These are phyloP conservation scores for Chauna torquata DNA, from an alignment of 2,113 vertebrate genomes.

Conservation along the genomic window DNA sequence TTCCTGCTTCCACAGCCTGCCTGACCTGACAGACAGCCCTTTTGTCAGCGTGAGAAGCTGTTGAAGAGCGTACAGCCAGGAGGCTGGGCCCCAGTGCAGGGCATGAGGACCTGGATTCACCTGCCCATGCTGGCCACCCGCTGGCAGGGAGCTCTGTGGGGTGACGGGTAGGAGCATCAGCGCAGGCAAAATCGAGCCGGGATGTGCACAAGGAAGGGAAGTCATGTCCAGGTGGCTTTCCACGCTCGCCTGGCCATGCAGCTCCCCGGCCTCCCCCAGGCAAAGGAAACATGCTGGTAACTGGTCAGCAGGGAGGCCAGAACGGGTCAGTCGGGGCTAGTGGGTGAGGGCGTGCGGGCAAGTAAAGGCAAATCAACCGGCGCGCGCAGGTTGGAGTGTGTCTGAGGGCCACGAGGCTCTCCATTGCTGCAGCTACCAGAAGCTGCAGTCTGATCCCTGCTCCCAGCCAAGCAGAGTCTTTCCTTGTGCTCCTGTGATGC, in stretches of 20 bases:
- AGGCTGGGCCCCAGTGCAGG: background rate
- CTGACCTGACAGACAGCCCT: background rate
- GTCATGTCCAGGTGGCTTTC: background rate
- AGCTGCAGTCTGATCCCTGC: background rate
- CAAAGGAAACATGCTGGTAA: background rate
- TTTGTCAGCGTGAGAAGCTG: background rate
- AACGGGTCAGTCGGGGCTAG: background rate
- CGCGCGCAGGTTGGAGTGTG: too few species aligned
- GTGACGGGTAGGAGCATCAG: background rate
- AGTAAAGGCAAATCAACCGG: background rate
- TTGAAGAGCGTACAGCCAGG: background rate
- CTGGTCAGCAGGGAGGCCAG: background rate
- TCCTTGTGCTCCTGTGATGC: background rate
- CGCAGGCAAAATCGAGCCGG: background rate
- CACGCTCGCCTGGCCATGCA: too few species aligned
- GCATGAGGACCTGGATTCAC: background rate
- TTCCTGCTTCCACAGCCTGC: background rate
- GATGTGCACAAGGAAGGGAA: too few species aligned
- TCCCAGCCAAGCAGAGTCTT: background rate
- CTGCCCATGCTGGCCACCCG: background rate
- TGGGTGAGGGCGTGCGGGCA: background rate
- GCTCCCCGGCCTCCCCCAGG: background rate
- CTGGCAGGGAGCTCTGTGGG: background rate
- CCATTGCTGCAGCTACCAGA: background rate
- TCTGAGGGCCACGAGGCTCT: too few species aligned